phyloP scores from a whole-genome alignment of 37 sponge, comb jelly and placozoan species.

The Cladorhizidae sp. region DNA sequence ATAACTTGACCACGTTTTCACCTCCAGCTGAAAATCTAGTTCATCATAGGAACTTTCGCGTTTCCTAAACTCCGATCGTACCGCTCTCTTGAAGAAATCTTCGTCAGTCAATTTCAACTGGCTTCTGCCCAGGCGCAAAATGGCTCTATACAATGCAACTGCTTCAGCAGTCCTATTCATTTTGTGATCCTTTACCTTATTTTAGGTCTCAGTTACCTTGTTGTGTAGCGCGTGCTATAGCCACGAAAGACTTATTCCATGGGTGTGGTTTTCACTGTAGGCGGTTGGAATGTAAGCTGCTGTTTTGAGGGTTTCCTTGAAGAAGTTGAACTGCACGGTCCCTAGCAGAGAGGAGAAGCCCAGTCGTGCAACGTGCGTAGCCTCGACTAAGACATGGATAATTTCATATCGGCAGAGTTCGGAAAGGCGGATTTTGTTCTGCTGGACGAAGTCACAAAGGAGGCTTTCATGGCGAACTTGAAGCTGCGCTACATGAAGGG shows the following conservation, averaged over 20 bases:
- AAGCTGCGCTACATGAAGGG: conserved; percentile 67
- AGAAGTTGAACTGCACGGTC: too few relatives aligned
- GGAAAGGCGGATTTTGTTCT: conserved; percentile 86
- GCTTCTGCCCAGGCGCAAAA: conserved; percentile 10
- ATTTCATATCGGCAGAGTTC: conserved; percentile 40
- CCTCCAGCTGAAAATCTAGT: conserved; percentile 29
- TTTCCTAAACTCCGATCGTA: conserved; percentile 39
- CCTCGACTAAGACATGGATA: conserved; percentile 44
- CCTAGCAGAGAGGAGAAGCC: background rate
- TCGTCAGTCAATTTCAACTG: conserved; percentile 40
- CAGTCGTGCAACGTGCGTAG: background rate
- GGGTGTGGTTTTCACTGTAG: too few relatives aligned
- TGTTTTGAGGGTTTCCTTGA: background rate
- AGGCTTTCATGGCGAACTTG: conserved; percentile 75
- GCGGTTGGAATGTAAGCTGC: too few relatives aligned
- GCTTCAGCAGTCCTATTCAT: too few relatives aligned
- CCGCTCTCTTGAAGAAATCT: conserved; percentile 29
- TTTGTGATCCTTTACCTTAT: too few relatives aligned
- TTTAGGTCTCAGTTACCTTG: too few relatives aligned
- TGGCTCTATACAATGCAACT: conserved; percentile 39
- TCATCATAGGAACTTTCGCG: background rate
- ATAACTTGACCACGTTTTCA: too few relatives aligned
- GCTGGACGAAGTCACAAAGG: conserved; percentile 62
- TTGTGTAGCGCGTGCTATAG: too few relatives aligned
- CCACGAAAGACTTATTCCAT: too few relatives aligned